A percentile compares a stretch with the other conserved stretches of the same genome.
Conservation (phyloP, 1,140 invertebrate species). For the Drosophila hydei region DNA sequence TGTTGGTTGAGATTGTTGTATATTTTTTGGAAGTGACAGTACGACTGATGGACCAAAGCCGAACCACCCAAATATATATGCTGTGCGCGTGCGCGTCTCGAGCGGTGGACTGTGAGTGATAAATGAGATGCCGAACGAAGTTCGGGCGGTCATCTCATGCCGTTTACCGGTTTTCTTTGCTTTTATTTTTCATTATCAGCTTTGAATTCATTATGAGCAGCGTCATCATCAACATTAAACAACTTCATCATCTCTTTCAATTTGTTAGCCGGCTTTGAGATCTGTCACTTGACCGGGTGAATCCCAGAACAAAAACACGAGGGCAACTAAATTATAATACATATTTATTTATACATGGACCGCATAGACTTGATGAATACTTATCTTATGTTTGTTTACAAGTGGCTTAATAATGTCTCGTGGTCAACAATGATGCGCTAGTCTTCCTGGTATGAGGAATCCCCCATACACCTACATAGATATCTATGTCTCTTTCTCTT, state of each 20-base stretch:
- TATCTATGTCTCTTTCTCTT: not conserved
- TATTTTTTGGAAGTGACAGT: conserved; percentile 24
- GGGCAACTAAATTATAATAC: conserved; percentile 9
- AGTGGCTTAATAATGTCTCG: not conserved
- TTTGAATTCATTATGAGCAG: conserved; percentile 13
- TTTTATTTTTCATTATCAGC: conserved; percentile 62
- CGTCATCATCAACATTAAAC: conserved; percentile 24
- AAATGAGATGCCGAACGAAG: conserved; percentile 34
- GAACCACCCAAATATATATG: conserved; percentile 36
- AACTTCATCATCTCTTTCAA: conserved; percentile 23
- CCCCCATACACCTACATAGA: not conserved
- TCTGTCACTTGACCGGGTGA: conserved; percentile 48
- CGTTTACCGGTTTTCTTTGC: conserved; percentile 66
- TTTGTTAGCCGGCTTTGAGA: conserved; percentile 20
- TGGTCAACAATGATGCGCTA: not conserved
- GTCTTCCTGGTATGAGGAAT: conserved; percentile 21
- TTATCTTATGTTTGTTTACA: conserved; percentile 9
- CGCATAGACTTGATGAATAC: conserved; percentile 2
- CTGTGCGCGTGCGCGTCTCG: conserved; percentile 6
- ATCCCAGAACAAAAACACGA: conserved; percentile 47
- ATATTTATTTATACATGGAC: conserved; percentile 39
- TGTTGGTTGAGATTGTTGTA: conserved; percentile 13
- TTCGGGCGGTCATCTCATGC: conserved; percentile 14
- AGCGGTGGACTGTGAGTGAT: conserved; percentile 16
- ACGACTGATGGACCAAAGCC: conserved; percentile 55